Evolutionary conservation across 2,113 vertebrate genomes (phyloP), one percentile per base, ranked within the genome.

Genomic region (Ptychochromis oligacanthus): DNA sequence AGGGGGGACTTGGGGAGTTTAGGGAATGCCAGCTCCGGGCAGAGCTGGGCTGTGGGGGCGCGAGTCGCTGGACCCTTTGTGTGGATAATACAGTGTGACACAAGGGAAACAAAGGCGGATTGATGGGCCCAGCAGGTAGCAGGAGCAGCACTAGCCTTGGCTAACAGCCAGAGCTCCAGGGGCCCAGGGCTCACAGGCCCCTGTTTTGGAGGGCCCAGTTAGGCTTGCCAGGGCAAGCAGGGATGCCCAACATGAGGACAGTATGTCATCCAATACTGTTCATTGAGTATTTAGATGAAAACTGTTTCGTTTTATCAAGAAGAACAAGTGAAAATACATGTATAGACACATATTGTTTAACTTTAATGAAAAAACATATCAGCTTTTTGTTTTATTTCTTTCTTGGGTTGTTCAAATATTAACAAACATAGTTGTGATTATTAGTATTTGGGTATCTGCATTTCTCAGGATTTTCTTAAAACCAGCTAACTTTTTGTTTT

Each of bases 91-190:
- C 95, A 96, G 97, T 97, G 98, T 99, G 98, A 99, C 98, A 97
- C 97, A 87, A 95, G 93, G 95, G 96, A 96, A 96, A 99, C 98
- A 99, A 99, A 97, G 96, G 97, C 95, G 96, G 96, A 99, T 98
- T 98, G 97, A 99, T 98, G 93, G 96, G 96, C 97, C 95, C 98
- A 99, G 98, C 97, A 99, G 98, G 98, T 98, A 98, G 97, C 96
- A 94, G 95, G 95, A 96, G 95, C 96, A 77, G 97, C 95, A 81
- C 93, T 93, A 93, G 93, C 89, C 93, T 94, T 94, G 95, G 95
- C 94, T 87, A 93, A 85, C 87, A 92, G 94, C 94, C 94, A 95
- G 92, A 79, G 91, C 91, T 95, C 93, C 94, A 85, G 93, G 93
- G 94, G 92, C 93, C 92, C 89, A 43, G 76, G 61, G 92, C 94